Percentiles rank a stretch among this genome's conserved stretches.
phyloP scores from a whole-genome alignment of 2,113 vertebrate species.

The Cromileptes altivelis region DNA sequence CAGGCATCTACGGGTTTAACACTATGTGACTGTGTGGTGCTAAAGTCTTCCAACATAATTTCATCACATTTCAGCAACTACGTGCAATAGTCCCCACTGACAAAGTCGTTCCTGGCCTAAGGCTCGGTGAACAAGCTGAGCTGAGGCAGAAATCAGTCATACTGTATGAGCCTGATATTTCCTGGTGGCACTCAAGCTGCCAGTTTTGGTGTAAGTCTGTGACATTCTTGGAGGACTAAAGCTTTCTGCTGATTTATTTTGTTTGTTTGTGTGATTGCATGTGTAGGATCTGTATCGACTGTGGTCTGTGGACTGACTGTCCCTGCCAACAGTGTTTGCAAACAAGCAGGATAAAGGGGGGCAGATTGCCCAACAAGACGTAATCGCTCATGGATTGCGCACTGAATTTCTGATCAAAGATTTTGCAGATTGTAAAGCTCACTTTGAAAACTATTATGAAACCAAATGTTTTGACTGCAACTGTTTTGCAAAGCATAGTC shows the following conservation, averaged over 20 bases:
- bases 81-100: slow-evolving; percentile 50
- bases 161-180: slow-evolving; percentile 42
- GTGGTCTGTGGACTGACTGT: slow-evolving; percentile 47
- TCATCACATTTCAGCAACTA: slow-evolving; percentile 78
- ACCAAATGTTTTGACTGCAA: background rate
- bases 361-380: slow-evolving; percentile 25
- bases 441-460: background rate
- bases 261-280: slow-evolving; percentile 35
- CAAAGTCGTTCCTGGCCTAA: slow-evolving; percentile 32
- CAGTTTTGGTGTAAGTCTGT: slow-evolving; percentile 36
- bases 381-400: slow-evolving; percentile 11
- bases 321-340: slow-evolving; percentile 52
- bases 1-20: slow-evolving; percentile 63
- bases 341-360: slow-evolving; percentile 47
- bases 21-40: slow-evolving; percentile 74
- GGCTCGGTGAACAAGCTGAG: slow-evolving; percentile 31
- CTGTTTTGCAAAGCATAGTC: background rate
- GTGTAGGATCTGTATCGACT: slow-evolving; percentile 19
- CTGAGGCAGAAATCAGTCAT: slow-evolving; percentile 45
- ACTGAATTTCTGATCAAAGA: slow-evolving; percentile 8
- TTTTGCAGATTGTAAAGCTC: slow-evolving; percentile 13
- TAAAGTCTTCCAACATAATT: slow-evolving; percentile 77
- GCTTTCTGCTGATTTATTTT: slow-evolving; percentile 23
- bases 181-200: slow-evolving; percentile 33
- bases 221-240: slow-evolving; percentile 30